Conservation (phyloP, 2,113 vertebrate species). For the Alexandromys fortis region DNA sequence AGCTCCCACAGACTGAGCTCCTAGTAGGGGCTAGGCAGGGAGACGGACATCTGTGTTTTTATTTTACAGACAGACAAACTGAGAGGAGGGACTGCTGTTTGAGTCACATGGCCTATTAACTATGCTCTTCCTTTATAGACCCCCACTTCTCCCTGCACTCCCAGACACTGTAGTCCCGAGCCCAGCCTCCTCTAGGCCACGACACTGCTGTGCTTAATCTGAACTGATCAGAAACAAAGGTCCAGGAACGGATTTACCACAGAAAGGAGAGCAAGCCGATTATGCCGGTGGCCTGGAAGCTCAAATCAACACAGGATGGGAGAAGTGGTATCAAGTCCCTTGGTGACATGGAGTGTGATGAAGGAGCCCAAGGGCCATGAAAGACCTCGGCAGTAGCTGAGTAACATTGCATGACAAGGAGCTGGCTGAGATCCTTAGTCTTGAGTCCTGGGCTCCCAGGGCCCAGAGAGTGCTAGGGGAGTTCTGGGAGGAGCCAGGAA, state of each 20-base stretch:
- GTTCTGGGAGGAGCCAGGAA: not conserved
- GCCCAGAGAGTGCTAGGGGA: not conserved
- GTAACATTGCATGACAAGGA: too few relatives aligned
- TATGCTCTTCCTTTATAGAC: not conserved
- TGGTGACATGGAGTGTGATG: not conserved
- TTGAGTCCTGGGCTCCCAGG: not conserved
- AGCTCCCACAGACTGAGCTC: not conserved
- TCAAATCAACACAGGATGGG: not conserved
- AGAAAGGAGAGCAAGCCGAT: constrained; percentile 5
- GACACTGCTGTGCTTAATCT: not conserved
- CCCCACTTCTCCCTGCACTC: not conserved
- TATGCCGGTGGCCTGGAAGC: not conserved
- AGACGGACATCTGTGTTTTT: not conserved
- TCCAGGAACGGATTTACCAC: not conserved
- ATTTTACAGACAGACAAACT: constrained; percentile 30
- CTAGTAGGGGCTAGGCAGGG: not conserved
- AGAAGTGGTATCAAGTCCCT: not conserved
- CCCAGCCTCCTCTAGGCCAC: not conserved
- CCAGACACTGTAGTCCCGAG: not conserved
- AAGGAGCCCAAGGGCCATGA: too few relatives aligned
- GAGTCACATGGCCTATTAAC: not conserved
- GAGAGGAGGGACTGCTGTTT: not conserved
- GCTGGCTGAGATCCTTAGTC: not conserved
- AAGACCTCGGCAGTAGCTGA: not conserved
- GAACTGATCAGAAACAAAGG: constrained; percentile 47